Evolutionary conservation across 2,113 vertebrate genomes (phyloP).

Genomic region (Strix uralensis): DNA sequence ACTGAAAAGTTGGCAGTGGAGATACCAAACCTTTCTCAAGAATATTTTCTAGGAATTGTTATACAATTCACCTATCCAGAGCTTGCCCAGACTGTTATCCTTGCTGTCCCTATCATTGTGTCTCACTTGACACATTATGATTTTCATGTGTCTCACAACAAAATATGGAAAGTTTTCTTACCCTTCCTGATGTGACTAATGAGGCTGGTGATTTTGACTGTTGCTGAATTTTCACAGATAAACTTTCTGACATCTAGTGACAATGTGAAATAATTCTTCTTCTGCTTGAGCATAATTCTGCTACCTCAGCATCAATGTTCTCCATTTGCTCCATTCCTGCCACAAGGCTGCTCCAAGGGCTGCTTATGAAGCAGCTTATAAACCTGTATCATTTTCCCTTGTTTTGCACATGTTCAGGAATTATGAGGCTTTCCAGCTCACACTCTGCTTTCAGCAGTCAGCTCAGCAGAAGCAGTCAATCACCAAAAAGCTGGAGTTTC

Average conservation of each 20-base stretch:
- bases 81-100: not conserved
- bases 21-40: not conserved
- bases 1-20: not conserved
- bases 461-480: not conserved
- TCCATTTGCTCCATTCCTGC: not conserved
- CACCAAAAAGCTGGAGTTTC: not conserved
- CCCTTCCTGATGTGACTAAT: not conserved
- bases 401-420: not conserved
- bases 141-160: not conserved
- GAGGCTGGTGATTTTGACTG: not conserved
- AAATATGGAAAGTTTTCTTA: not conserved
- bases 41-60: not conserved
- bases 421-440: not conserved
- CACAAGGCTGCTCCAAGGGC: slow-evolving; percentile 26
- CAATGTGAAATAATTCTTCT: not conserved
- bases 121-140: not conserved
- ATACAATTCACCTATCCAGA: not conserved
- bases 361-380: not conserved
- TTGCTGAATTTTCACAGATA: not conserved
- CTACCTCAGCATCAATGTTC: not conserved
- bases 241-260: not conserved
- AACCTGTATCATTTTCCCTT: not conserved
- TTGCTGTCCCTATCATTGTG: not conserved
- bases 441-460: not conserved
- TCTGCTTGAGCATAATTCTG: not conserved